Base-by-base conservation (phyloP, 2,113 vertebrate genomes). In the Panurus biarmicus region DNA sequence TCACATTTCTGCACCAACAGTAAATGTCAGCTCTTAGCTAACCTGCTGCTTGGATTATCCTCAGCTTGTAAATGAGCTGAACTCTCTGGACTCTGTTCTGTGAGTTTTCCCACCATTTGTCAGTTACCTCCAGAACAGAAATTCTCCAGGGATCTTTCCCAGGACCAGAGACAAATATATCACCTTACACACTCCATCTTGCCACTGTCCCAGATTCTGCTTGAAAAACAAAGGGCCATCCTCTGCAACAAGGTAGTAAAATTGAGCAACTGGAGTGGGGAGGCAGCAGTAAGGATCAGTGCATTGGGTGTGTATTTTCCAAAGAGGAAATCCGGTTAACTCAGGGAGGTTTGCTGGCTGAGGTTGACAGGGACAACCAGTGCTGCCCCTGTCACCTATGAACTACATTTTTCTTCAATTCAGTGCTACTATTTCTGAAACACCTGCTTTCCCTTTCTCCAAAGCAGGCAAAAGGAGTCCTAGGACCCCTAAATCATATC, bases 261-360 rank as follows among this genome's bases (percentile, higher is more conserved):
- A 70, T 0, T 10, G 31, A 45, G 23, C 12, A 58, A 0, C 3
- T 40, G 26, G 11, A 47, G 17, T 48, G 51, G 11, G 12, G 54
- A 70, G 11, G 26, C 15, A 85, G 85, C 29, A n/a, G 38, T 20
- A 17, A 25, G 28, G 47, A 9, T 53, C 45, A 31, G 40, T 13
- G 18, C 16, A 13, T 10, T 7, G 20, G 6, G 7, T 29, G 8
- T 14, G 28, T 33, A 20, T 26, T 79, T 78, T 74, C 61, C 36
- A 44, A 47, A 75, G 53, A n/a, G 11, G 28, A 10, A 31, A 18
- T 19, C 8, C 6, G 2, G 33, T 31, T 74, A 47, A 33, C 23
- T 4, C 0, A 0, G 33, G 35, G 17, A 47, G 5, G 11, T 62
- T 71, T 4, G 4, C 20, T 77, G 56, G 3, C n/a, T 76, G 54